Conservation (phyloP, 2,797 vertebrate genomes). For the Amblyraja radiata region DNA sequence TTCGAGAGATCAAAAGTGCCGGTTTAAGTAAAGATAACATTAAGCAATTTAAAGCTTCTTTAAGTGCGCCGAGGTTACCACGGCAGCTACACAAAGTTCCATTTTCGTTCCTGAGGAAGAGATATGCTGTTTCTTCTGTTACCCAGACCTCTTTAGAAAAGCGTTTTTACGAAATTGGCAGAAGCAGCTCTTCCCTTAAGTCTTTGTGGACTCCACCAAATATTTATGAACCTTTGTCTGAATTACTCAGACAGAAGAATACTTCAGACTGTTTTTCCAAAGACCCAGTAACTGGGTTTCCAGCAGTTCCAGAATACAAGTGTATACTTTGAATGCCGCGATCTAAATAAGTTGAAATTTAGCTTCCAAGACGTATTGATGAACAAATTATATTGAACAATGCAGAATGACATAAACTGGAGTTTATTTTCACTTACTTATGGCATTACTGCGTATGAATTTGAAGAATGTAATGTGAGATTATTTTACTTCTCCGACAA, state of each 20-base stretch:
- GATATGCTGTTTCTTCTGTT: neutral
- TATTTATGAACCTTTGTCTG: neutral
- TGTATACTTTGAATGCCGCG: neutral
- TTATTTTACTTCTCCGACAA: no score
- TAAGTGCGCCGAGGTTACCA: neutral
- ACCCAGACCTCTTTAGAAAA: constrained; percentile 17
- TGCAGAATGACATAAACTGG: neutral
- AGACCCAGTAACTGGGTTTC: neutral
- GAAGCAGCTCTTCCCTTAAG: neutral
- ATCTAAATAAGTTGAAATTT: neutral
- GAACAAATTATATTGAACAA: neutral
- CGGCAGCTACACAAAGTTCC: neutral
- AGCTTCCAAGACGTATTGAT: neutral
- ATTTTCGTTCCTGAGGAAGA: neutral
- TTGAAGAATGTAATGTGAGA: neutral
- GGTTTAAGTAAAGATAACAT: neutral
- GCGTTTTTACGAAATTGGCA: constrained; percentile 31
- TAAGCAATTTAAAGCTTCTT: constrained; percentile 18
- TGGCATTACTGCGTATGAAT: neutral
- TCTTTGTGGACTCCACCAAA: neutral
- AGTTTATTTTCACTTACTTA: neutral
- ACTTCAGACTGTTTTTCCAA: neutral
- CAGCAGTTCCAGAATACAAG: neutral
- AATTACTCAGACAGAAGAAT: neutral
- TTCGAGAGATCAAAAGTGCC: neutral